Conservation (phyloP, 1,140 invertebrate genomes). For the Euura saliciscinereae region DNA sequence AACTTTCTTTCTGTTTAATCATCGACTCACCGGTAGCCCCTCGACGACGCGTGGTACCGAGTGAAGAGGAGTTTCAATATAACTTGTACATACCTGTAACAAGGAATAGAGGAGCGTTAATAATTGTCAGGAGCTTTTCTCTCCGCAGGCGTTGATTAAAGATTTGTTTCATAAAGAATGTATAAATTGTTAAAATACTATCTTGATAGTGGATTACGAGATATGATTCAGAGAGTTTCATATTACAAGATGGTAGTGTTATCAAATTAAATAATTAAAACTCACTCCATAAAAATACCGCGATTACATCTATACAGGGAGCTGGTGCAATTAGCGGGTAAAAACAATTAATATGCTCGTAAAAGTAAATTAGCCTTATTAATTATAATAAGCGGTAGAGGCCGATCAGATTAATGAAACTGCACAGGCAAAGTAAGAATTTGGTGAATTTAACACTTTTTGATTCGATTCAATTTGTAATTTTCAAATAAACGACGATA, state of each 20-base stretch:
- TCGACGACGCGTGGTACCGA: no score
- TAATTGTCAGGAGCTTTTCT: constrained; percentile 13
- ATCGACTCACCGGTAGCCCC: no score
- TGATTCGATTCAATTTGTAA: no score
- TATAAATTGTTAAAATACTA: not conserved
- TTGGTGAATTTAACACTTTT: not conserved
- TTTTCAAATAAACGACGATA: no score
- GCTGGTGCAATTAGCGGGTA: constrained; percentile 9
- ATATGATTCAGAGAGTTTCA: not conserved
- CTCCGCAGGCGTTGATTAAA: not conserved
- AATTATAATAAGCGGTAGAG: constrained; percentile 6
- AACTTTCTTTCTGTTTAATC: no score
- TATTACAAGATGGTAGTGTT: not conserved
- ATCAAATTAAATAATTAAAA: constrained; percentile 10
- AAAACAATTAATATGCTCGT: constrained; percentile 14
- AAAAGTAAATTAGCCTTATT: not conserved
- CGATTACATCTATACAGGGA: not conserved
- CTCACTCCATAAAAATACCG: not conserved
- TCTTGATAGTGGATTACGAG: not conserved
- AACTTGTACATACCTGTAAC: constrained; percentile 26
- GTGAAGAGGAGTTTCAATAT: not conserved
- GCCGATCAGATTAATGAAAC: constrained; percentile 4
- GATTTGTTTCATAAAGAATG: constrained; percentile 14
- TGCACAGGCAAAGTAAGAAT: not conserved
- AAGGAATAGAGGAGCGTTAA: constrained; percentile 19